Evolutionary conservation across 1,140 invertebrate genomes (phyloP).

Genomic region (Aphaenogaster floridana): DNA sequence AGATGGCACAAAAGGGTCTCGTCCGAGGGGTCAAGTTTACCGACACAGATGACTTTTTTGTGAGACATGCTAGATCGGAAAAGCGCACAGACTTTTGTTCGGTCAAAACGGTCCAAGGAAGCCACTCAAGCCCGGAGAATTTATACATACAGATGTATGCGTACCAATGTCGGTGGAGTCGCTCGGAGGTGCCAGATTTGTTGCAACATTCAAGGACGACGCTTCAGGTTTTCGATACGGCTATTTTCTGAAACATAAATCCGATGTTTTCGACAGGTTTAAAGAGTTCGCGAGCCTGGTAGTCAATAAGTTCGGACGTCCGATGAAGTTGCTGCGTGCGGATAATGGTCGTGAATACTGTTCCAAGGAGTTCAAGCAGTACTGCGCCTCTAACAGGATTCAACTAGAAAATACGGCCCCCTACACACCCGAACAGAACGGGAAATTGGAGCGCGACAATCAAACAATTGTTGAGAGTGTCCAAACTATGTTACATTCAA

Average conservation of each 20-base stretch:
- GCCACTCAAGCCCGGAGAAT: not conserved
- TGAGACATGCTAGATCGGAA: not conserved
- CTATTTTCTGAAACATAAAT: not conserved
- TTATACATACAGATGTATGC: not conserved
- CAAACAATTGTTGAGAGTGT: not conserved
- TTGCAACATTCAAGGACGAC: not conserved
- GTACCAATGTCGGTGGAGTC: not conserved
- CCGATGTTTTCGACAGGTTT: not conserved
- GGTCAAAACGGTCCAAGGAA: not conserved
- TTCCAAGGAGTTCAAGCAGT: not conserved
- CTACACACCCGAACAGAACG: not conserved
- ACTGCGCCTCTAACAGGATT: not conserved
- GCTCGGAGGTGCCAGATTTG: not conserved
- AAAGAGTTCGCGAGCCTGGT: not conserved
- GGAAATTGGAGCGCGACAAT: not conserved
- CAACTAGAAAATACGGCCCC: not conserved
- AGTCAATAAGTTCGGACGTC: not conserved
- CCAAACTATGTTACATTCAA: not conserved
- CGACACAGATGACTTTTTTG: not conserved
- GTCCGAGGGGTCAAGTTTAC: not conserved
- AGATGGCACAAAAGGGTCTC: not conserved
- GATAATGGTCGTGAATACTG: slow-evolving; percentile 21
- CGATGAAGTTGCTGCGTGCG: not conserved
- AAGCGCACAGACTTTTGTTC: not conserved
- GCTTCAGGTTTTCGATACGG: not conserved